Percentiles rank a stretch among this genome's conserved stretches.
These are phyloP conservation scores for Pectinophora gossypiella DNA, from an alignment of 1,140 invertebrate species.

Conservation along the genomic window DNA sequence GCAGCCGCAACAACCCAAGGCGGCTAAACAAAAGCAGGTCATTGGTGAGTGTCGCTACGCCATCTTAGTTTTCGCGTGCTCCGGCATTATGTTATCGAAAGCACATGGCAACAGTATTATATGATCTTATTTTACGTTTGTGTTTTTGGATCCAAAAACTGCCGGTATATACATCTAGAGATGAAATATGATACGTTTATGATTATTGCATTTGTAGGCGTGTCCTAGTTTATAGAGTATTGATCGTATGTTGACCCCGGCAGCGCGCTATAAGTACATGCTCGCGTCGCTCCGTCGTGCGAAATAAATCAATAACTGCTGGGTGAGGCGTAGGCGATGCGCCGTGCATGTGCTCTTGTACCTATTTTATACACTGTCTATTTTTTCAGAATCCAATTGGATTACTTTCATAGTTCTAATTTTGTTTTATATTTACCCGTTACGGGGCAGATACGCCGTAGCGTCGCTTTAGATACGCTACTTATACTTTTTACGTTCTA, in stretches of 20 bases:
- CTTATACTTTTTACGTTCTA: no score
- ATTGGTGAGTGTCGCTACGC: conserved; percentile 70
- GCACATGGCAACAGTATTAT: conserved; percentile 45
- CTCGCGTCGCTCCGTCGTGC: no score
- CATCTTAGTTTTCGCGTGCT: conserved; percentile 60
- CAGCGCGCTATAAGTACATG: not conserved
- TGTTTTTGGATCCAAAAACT: no score
- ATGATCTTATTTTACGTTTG: not conserved
- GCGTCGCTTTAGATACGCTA: no score
- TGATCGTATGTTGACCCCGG: conserved; percentile 45
- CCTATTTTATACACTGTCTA: no score
- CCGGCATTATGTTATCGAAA: conserved; percentile 49
- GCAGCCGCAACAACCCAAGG: conserved; percentile 61
- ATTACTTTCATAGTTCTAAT: no score
- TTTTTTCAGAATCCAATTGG: no score
- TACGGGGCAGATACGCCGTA: no score
- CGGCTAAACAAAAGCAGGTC: conserved; percentile 72
- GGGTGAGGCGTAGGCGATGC: not conserved
- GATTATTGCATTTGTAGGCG: no score
- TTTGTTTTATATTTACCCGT: no score
- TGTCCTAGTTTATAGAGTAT: conserved; percentile 23
- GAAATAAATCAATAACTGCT: conserved; percentile 27
- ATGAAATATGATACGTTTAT: no score
- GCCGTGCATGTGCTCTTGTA: not conserved
- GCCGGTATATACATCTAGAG: no score